These are phyloP conservation scores for Sinella curviseta DNA, from an alignment of 1,140 invertebrate genomes.

Conservation along the genomic window DNA sequence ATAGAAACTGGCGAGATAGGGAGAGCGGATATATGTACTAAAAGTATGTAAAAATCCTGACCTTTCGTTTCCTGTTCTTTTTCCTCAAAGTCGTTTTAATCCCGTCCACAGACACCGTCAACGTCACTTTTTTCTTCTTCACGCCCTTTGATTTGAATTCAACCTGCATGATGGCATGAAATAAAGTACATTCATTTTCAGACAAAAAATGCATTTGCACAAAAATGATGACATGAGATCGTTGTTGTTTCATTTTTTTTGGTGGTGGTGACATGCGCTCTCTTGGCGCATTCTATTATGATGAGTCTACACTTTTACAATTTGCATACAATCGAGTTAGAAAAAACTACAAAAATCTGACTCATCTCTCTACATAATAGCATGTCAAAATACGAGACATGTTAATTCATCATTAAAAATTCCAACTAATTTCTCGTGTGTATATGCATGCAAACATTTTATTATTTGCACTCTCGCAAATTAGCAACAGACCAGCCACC, in stretches of 20 bases:
- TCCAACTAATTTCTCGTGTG: background rate
- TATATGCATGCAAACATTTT: background rate
- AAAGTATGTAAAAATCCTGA: background rate
- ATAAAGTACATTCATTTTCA: conserved; percentile 23
- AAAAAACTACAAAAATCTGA: too few relatives aligned
- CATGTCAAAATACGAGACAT: background rate
- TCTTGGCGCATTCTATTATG: too few relatives aligned
- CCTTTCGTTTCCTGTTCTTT: conserved; percentile 63
- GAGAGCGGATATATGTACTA: background rate
- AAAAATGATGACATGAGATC: background rate
- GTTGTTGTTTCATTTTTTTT: background rate
- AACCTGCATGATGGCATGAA: conserved; percentile 76
- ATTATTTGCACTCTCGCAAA: background rate
- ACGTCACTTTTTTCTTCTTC: conserved; percentile 94
- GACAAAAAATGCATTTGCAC: conserved; percentile 20
- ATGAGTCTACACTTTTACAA: background rate
- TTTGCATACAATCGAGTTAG: background rate
- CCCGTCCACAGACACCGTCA: conserved; percentile 92
- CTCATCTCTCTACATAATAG: background rate
- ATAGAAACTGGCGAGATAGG: too few relatives aligned
- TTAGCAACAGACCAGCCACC: too few relatives aligned
- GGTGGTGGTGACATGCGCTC: background rate
- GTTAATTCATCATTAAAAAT: background rate
- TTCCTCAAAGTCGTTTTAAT: conserved; percentile 82
- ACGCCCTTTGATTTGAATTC: conserved; percentile 97